Evolutionary conservation across 2,113 vertebrate species (phyloP).

Genomic region (Dipodomys merriami): DNA sequence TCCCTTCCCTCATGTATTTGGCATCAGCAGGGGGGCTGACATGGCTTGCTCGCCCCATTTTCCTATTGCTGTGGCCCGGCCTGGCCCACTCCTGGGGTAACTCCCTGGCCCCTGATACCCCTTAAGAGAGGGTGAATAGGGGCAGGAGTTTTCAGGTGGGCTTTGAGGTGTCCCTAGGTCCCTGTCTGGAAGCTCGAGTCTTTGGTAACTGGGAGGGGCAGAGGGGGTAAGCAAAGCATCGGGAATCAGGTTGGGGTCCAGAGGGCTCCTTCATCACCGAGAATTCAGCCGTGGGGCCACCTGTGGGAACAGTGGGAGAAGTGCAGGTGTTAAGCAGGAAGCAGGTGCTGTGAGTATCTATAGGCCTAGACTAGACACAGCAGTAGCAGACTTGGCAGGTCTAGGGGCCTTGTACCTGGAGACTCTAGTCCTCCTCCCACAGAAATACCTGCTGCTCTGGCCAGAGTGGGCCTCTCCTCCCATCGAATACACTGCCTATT

Average conservation of each 20-base stretch:
- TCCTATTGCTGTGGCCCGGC: conserved; percentile 78
- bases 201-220: conserved; percentile 85
- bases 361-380: background rate
- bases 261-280: conserved; percentile 90
- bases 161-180: conserved; percentile 67
- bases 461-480: background rate
- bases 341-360: background rate
- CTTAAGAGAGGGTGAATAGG: conserved; percentile 31
- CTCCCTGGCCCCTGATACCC: conserved; percentile 3
- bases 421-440: background rate
- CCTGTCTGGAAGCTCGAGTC: conserved; percentile 89
- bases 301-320: conserved; percentile 80
- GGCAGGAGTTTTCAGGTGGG: conserved; percentile 56
- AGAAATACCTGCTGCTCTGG: background rate
- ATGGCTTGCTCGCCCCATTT: conserved; percentile 53
- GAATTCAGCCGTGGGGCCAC: conserved; percentile 97
- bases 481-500: accelerated
- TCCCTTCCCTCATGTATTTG: conserved; percentile 78
- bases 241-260: conserved; percentile 35
- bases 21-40: conserved; percentile 68
- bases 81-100: conserved; percentile 67
- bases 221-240: conserved; percentile 78
- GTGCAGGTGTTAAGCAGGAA: background rate
- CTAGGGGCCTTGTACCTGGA: background rate
- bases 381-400: background rate